phyloP scores from a whole-genome alignment of 2,113 vertebrate genomes.

The Falcunculus frontatus region DNA sequence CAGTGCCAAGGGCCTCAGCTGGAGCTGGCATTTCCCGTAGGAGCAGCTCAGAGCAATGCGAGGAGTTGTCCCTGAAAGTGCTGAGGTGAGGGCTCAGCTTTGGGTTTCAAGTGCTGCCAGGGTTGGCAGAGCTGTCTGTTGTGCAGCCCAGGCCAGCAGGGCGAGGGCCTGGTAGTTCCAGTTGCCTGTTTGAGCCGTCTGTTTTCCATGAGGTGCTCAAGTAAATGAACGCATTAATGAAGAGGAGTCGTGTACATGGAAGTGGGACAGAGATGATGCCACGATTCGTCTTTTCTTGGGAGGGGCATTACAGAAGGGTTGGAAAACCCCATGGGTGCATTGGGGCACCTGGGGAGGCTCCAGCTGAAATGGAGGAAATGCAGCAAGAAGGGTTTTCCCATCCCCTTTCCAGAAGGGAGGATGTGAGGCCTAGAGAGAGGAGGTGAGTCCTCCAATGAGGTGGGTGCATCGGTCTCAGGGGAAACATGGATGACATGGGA shows the following conservation, averaged over 20 bases:
- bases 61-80: neutral
- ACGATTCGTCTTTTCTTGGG: neutral
- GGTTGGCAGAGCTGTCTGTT: neutral
- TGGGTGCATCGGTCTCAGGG: neutral
- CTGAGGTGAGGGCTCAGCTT: neutral
- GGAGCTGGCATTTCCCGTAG: neutral
- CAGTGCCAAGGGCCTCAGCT: neutral
- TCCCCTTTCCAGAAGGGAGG: neutral
- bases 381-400: neutral
- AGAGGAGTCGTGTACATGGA: neutral
- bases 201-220: neutral
- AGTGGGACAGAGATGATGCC: neutral
- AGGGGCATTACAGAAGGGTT: neutral
- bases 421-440: neutral
- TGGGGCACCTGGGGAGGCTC: neutral
- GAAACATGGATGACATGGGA: neutral
- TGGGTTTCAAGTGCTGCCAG: rapidly evolving
- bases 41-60: rapidly evolving
- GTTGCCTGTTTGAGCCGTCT: neutral
- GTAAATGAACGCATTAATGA: neutral
- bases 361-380: neutral
- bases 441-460: neutral
- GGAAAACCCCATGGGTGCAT: neutral
- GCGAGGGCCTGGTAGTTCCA: neutral
- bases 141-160: neutral